These are phyloP conservation scores for Gymnocephalus cernua DNA, from an alignment of 2,113 vertebrate species.

Conservation along the genomic window DNA sequence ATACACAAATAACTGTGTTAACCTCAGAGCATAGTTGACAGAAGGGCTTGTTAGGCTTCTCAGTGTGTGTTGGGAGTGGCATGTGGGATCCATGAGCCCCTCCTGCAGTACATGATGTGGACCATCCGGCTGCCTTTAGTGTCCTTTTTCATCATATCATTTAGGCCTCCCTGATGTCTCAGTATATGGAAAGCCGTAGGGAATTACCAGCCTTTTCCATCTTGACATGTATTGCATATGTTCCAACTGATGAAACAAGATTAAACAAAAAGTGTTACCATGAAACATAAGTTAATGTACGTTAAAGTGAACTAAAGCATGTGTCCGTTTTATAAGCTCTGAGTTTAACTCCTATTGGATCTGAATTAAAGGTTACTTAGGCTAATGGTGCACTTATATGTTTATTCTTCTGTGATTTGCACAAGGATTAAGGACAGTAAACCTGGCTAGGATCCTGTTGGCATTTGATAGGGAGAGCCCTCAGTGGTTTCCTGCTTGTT, in stretches of 20 bases:
- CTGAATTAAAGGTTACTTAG: conserved; percentile 5
- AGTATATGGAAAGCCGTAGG: conserved; percentile 43
- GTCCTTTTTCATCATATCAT: conserved; percentile 27
- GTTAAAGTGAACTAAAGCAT: conserved; percentile 3
- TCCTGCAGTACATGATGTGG: conserved; percentile 31
- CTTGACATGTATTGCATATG: background rate
- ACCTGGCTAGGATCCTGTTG: conserved; percentile 24
- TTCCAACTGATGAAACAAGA: conserved; percentile 32
- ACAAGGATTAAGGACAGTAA: background rate
- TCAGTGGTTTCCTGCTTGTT: conserved; percentile 37
- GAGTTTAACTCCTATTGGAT: conserved; percentile 16
- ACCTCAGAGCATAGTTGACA: conserved; percentile 47
- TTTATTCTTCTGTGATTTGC: conserved; percentile 28
- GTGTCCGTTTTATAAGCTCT: background rate
- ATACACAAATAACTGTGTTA: conserved; percentile 10
- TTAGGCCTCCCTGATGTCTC: conserved; percentile 14
- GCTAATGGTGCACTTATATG: conserved; percentile 1
- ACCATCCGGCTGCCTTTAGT: conserved; percentile 24
- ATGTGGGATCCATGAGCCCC: conserved; percentile 50
- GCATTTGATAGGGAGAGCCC: conserved; percentile 16
- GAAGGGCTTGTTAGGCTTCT: conserved; percentile 57
- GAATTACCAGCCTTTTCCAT: conserved; percentile 11
- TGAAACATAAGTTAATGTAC: background rate
- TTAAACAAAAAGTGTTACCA: background rate
- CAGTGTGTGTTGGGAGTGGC: conserved; percentile 45